Evolutionary conservation across 1,140 invertebrate species (phyloP), one percentile per base, ranked within the genome.

Genomic region (Thaumatotibia leucotreta): DNA sequence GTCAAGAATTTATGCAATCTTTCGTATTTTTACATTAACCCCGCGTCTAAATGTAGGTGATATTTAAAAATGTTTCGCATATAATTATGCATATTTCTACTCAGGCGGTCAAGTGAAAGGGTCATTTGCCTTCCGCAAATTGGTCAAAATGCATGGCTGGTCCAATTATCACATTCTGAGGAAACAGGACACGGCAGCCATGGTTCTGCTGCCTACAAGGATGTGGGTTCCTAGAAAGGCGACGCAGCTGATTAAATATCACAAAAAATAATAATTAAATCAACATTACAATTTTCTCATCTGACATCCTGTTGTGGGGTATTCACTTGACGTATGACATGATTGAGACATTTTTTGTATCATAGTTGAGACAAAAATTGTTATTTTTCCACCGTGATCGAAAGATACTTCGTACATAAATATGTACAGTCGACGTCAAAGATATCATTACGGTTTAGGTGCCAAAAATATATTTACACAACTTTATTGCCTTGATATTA

Each of bases 71-170:
- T 58, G 29, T 58, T 29, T 58, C 27, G 52, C 24, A 14, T 27
- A 27, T 58, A 24, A 27, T 58, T 58, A 58, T 58, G 52, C 52
- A 58, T 58, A 58, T 58, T 58, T 58, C 52, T 58, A 58, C 52
- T n/a, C 23, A 52, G 50, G 50, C 50, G 52, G 52, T 27, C 23
- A 58, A 58, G 20, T 58, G 52, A 58, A 58, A 58, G 52, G 52
- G 24, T 58, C 52, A 58, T 58, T 58, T 31, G 3, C n/a, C 27
- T 58, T 58, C 52, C 24, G n/a, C 24, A 58, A 58, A 58, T 58
- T 58, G 24, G 23, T 27, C n/a, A 31, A 58, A 58, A 52, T 27
- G 52, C 23, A 45, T 45, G 23, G 23, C n/a, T 14, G 24, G 52
- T 14, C 52, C 52, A 58, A 58, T 58, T 58, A 58, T 58, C 27